These are phyloP conservation scores for Ameiurus melas DNA, from an alignment of 2,113 vertebrate genomes.

Conservation along the genomic window DNA sequence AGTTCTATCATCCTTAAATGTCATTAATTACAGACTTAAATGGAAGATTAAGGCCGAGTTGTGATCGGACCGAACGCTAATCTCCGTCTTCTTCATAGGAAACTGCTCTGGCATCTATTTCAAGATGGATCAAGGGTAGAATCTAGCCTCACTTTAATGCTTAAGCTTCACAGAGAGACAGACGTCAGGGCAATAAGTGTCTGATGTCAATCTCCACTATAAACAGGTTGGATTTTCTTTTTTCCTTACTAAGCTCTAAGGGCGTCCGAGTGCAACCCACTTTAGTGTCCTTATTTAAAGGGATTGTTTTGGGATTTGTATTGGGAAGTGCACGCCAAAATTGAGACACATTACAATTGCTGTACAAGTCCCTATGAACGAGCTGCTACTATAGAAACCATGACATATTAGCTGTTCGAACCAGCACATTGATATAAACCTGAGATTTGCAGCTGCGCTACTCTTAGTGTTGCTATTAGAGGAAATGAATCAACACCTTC, in stretches of 20 bases:
- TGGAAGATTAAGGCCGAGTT: background rate
- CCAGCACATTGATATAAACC: too few species aligned
- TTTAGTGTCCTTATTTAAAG: background rate
- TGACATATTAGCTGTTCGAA: too few species aligned
- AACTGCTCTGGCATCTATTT: background rate
- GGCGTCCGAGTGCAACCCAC: background rate
- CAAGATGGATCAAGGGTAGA: background rate
- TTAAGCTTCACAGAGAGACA: background rate
- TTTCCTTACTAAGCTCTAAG: background rate
- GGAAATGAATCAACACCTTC: background rate
- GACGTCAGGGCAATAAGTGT: background rate
- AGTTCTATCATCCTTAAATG: background rate
- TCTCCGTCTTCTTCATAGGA: background rate
- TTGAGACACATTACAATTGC: background rate
- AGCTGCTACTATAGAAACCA: constrained; percentile 2
- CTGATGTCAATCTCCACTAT: background rate
- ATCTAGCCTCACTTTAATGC: background rate
- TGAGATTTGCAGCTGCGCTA: too few species aligned
- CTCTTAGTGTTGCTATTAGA: too few species aligned
- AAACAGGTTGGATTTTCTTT: background rate
- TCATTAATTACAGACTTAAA: background rate
- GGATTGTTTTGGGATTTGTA: too few species aligned
- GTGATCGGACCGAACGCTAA: background rate
- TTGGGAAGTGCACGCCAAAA: background rate
- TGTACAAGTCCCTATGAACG: background rate